Percentiles rank a stretch among this genome's conserved stretches.
These are phyloP conservation scores for Lynx canadensis DNA, from an alignment of 2,113 vertebrate genomes.

Conservation along the genomic window DNA sequence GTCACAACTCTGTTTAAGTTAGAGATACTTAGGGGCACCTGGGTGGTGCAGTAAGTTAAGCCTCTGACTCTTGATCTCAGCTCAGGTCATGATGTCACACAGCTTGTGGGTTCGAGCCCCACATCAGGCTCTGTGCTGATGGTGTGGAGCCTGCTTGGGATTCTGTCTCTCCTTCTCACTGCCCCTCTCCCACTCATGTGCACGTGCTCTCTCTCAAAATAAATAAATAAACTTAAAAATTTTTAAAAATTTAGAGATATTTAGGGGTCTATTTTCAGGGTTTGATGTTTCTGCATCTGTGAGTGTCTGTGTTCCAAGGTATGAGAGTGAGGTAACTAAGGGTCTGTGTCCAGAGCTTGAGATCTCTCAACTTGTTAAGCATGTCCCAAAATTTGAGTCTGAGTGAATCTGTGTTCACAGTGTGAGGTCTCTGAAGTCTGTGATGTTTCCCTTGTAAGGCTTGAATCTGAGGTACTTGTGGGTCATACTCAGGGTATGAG, in stretches of 20 bases:
- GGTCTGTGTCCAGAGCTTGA: neutral
- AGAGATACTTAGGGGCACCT: neutral
- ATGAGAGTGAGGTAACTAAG: neutral
- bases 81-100: too few species aligned
- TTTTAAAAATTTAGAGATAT: too few species aligned
- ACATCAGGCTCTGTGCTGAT: too few species aligned
- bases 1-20: neutral
- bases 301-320: neutral
- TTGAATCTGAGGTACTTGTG: neutral
- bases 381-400: neutral
- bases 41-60: too few species aligned
- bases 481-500: neutral
- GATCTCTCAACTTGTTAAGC: neutral
- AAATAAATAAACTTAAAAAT: too few species aligned
- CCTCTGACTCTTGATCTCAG: too few species aligned
- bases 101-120: too few species aligned
- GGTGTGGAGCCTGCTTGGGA: too few species aligned
- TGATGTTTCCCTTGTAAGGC: neutral
- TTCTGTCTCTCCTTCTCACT: too few species aligned
- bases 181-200: too few species aligned
- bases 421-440: neutral
- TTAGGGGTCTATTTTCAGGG: neutral
- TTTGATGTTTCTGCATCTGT: neutral
- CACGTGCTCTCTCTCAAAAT: too few species aligned
- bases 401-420: neutral